Evolutionary conservation across 2,113 vertebrate species (phyloP), one percentile per base, ranked within the genome.

Genomic region (Pampusana beccarii): DNA sequence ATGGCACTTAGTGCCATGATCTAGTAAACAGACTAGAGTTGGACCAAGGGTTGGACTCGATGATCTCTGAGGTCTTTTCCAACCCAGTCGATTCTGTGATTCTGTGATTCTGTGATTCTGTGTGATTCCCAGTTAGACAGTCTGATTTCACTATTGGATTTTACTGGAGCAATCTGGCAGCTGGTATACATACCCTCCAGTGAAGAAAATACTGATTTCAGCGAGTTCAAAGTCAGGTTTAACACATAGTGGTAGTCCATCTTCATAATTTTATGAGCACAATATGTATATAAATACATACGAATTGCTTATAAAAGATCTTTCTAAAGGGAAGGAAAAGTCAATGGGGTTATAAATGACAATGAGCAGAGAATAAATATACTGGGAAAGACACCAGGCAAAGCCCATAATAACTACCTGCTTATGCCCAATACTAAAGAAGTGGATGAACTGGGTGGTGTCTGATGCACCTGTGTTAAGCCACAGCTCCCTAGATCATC

Each of bases 221-320:
- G 5, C 19, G 67, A 93, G 46, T 40, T 42, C 29, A 23, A 50
- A 77, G 29, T 46, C 75, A 56, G 31, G 9, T 85, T 94, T 91
- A 62, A 80, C 60, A 77, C 33, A 64, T 60, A 54, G 9, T 64
- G 13, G 18, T 82, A 86, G 60, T 86, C 82, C 9, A 26, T 74
- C 14, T 64, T 86, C 44, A 18, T 90, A 90, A 73, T 90, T 88
- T 96, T 80, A 93, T 40, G 90, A 71, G 46, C 26, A 88, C 71
- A 80, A 86, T 90, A 80, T 65, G 67, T 51, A 66, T 66, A 83
- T 90, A 42, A 73, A 64, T 53, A n/a, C 3, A 0, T 36, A 51
- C 24, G 18, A 88, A 88, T 86, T 77, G 53, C 42, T 80, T 38
- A 73, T 90, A 85, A 90, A 86, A 57, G 44, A 25, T 56, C 42